Evolutionary conservation across 2,797 vertebrate genomes (phyloP), one percentile per base, ranked within the genome.

Genomic region (Tarsius wallacei): DNA sequence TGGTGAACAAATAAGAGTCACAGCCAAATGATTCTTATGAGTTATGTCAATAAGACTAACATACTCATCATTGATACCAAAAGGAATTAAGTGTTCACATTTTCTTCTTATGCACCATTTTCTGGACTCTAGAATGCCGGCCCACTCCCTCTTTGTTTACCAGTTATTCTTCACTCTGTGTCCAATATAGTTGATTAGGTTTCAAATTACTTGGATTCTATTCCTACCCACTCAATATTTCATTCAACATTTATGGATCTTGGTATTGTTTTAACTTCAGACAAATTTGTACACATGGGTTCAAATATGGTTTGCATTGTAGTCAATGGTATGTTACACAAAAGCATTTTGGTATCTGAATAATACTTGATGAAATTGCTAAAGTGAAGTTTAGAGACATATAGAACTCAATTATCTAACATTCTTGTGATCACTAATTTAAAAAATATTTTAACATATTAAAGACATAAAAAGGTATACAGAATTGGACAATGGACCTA

Each of bases 121-220:
- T 63, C 47, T 63, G 26, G 66, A 73, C 26, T 73, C 24, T 11
- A 26, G 53, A 63, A 9, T 85, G 73, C 47, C 0, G 71, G 7
- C 2, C 53, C 28, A 70, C 15, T 59, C 14, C 3, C 11, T 36
- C 12, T 71, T 51, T 90, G 24, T n/a, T 85, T 51, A 86, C 10
- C 78, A 68, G 73, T 85, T 93, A 90, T 85, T 85, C 63, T 33
- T 68, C 4, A 71, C 9, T 63, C 19, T 86, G 55, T 42, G 63
- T 26, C n/a, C n/a, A 85, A 21, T 85, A 51, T 53, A 53, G 63
- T 63, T 53, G 47, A 93, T 78, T 85, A 63, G n/a, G 28, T 85
- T 86, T 90, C 73, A 85, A 33, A 26, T 85, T 61, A 78, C 51
- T 77, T 89, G 21, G 49, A 76, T 89, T 83, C 42, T 42, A 84